phyloP scores from a whole-genome alignment of 2,797 vertebrate genomes.

The Sebastes oblongus region DNA sequence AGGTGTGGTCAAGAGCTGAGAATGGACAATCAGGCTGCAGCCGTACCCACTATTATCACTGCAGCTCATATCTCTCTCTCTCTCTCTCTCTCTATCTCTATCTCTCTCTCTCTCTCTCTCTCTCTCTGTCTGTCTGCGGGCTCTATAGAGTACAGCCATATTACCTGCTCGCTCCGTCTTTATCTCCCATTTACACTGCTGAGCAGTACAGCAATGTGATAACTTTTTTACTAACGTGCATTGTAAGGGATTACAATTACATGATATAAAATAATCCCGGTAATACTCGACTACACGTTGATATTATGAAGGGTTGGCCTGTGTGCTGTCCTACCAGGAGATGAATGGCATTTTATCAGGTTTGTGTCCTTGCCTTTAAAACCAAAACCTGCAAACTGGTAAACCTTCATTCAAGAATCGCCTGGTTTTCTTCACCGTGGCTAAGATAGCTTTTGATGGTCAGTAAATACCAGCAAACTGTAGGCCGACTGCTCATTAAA shows the following conservation, averaged over 20 bases:
- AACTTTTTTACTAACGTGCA: background rate
- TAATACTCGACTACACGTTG: background rate
- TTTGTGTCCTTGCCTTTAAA: background rate
- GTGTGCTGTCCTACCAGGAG: background rate
- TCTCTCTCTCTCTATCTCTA: background rate
- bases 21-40: conserved; percentile 68
- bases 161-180: conserved; percentile 4
- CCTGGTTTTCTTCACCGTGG: background rate
- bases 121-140: background rate
- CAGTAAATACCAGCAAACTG: background rate
- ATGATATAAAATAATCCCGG: background rate
- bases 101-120: background rate
- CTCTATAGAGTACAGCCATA: conserved; percentile 24
- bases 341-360: background rate
- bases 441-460: background rate
- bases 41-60: conserved; percentile 48
- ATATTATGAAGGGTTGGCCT: background rate
- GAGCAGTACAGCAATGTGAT: background rate
- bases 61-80: conserved; percentile 44
- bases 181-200: conserved; percentile 25
- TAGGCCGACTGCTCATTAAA: background rate
- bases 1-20: conserved; percentile 73
- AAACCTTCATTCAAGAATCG: background rate
- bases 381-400: background rate
- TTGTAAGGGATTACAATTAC: background rate